A percentile compares a stretch with the other conserved stretches of the same genome.
Conservation (phyloP, 2,797 vertebrate genomes). For the Pangasius larnaudii region DNA sequence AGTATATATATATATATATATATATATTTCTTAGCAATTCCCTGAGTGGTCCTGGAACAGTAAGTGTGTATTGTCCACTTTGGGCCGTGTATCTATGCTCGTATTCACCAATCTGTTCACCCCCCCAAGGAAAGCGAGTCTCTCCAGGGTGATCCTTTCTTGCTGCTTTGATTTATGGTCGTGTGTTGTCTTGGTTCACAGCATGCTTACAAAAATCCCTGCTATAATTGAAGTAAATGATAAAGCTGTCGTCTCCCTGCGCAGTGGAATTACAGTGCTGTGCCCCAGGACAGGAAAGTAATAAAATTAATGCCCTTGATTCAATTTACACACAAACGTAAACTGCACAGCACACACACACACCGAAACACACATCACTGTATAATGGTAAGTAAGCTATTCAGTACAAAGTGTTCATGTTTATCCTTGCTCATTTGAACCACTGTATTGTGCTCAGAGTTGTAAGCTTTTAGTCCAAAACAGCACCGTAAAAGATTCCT, state of each 20-base stretch:
- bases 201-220: conserved; percentile 66
- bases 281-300: conserved; percentile 42
- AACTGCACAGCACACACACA: neutral
- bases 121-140: conserved; percentile 57
- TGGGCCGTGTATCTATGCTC: conserved; percentile 62
- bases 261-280: conserved; percentile 36
- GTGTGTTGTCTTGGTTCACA: conserved; percentile 60
- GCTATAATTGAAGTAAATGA: conserved; percentile 75
- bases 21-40: conserved; percentile 11
- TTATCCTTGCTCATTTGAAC: conserved; percentile 4
- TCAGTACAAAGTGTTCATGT: neutral
- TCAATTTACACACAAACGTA: conserved; percentile 31
- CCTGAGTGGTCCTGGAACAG: neutral
- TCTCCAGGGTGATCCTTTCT: conserved; percentile 62
- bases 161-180: conserved; percentile 70
- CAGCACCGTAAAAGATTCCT: neutral
- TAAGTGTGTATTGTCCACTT: conserved; percentile 40
- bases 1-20: neutral
- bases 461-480: neutral
- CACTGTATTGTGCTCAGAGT: neutral
- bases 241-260: conserved; percentile 58
- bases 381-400: neutral
- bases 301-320: conserved; percentile 47
- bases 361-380: neutral
- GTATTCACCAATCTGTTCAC: conserved; percentile 64